Base-by-base conservation (phyloP, 2,797 vertebrate species). In the Nyctalus aviator region DNA sequence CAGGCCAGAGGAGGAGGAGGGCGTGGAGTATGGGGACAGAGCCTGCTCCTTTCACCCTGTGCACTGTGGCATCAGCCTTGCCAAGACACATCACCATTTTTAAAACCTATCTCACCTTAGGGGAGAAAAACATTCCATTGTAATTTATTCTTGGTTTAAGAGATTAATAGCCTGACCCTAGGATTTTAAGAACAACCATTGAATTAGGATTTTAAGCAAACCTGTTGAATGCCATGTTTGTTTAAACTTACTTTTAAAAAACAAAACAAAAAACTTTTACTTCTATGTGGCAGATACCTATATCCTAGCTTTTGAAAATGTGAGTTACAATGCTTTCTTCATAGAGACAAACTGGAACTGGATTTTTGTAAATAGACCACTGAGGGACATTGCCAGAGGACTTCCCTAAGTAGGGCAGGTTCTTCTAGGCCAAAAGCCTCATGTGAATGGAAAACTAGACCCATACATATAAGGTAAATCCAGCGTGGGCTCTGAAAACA, bases 21-120 rank as follows among this genome's bases (percentile, higher is more conserved):
- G 44, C 7, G 3, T 12, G 2, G 27, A 75, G 27, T 48, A 17
- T 2, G 44, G 27, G 71, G 8, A 18, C 8, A 27, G 71, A 44
- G n/a, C 44, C 8, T 46, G 41, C 27, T 46, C 27, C 8, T 48
- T 44, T 75, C 15, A 75, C 44, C 72, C 72, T n/a, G 27, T 30
- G 15, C 27, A 4, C 64, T 32, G n/a, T 17, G 35, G 64, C 8
- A 2, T 15, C 27, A 99, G 97, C 4, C n/a, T 69, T 13, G 68
- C 5, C 18, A 12, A 21, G 10, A 12, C 1, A 5, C 35, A 37
- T 11, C 68, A 6, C 20, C 75, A 53, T 53, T 77, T 75, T 50
- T 44, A 30, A 82, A 87, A 73, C 53, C 41, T 76, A 1, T 62
- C 18, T 90, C 64, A 8, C 57, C 46, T 86, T 37, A 18, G 23